These are phyloP conservation scores for Lypha dubia DNA, from an alignment of 2,888 invertebrate species.

Conservation along the genomic window DNA sequence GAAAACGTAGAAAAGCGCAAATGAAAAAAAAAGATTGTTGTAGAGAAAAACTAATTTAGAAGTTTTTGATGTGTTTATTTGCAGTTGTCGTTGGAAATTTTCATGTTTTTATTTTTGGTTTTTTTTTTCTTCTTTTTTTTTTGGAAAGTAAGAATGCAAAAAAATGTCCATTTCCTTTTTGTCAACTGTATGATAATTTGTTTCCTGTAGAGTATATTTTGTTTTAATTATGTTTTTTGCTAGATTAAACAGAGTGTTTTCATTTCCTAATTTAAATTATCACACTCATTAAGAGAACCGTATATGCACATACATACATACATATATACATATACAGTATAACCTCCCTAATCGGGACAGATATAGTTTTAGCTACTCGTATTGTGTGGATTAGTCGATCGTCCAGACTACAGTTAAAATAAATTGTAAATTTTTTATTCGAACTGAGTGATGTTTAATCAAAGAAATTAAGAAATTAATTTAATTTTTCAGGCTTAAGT, in stretches of 20 bases:
- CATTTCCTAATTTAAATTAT: background rate
- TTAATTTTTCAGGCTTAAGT: too few species aligned
- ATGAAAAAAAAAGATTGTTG: constrained; percentile 4
- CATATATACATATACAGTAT: too few species aligned
- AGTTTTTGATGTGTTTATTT: constrained; percentile 22
- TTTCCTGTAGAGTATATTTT: constrained; percentile 42
- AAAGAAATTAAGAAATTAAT: too few species aligned
- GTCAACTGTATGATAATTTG: constrained; percentile 54
- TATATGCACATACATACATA: too few species aligned
- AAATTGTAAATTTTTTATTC: too few species aligned
- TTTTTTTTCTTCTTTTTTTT: background rate
- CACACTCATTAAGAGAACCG: background rate
- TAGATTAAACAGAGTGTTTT: background rate
- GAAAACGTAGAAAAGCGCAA: background rate
- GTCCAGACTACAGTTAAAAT: too few species aligned
- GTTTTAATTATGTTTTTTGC: constrained; percentile 15
- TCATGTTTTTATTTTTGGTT: background rate
- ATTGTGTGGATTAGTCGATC: too few species aligned
- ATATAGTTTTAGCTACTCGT: too few species aligned
- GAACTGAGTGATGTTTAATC: too few species aligned
- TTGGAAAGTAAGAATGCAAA: background rate
- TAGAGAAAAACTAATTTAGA: constrained; percentile 43
- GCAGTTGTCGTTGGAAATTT: constrained; percentile 9
- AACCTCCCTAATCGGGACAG: too few species aligned
- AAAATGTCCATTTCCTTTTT: constrained; percentile 58